Conservation (phyloP, 1,140 invertebrate genomes). For the Calephelis virginiensis region DNA sequence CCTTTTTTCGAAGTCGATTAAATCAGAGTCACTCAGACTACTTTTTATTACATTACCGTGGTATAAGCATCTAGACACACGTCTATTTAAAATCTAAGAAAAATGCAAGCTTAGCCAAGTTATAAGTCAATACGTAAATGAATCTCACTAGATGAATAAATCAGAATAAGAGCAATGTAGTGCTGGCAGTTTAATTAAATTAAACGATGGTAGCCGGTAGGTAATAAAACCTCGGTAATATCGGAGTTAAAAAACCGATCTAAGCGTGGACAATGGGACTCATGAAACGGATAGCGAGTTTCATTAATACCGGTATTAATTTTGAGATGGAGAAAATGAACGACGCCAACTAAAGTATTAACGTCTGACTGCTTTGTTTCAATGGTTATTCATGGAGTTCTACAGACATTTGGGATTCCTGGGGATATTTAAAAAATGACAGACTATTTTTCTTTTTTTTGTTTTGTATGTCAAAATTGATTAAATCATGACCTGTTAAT, state of each 20-base stretch:
- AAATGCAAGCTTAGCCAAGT: no score
- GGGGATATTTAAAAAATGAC: background rate
- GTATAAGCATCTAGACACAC: no score
- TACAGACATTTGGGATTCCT: constrained; percentile 6
- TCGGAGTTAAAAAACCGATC: constrained; percentile 13
- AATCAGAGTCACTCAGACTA: no score
- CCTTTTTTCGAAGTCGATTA: no score
- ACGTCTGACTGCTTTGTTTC: constrained; percentile 5
- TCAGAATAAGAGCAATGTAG: constrained; percentile 1
- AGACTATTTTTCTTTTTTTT: no score
- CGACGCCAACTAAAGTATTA: constrained; percentile 15
- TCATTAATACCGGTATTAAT: constrained; percentile 14
- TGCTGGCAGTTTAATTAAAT: constrained; percentile 12
- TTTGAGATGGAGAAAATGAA: constrained; percentile 11
- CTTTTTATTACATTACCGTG: no score
- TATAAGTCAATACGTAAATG: background rate
- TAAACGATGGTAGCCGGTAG: background rate
- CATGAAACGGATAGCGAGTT: constrained; percentile 8
- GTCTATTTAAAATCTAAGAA: no score
- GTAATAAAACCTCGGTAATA: constrained; percentile 3
- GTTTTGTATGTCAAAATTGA: no score
- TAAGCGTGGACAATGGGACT: constrained; percentile 6
- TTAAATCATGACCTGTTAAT: no score
- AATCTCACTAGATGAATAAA: background rate
- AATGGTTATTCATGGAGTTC: constrained; percentile 1